Evolutionary conservation across 2,888 invertebrate species (phyloP), one percentile per base, ranked within the genome.

Genomic region (Theristus sp.): DNA sequence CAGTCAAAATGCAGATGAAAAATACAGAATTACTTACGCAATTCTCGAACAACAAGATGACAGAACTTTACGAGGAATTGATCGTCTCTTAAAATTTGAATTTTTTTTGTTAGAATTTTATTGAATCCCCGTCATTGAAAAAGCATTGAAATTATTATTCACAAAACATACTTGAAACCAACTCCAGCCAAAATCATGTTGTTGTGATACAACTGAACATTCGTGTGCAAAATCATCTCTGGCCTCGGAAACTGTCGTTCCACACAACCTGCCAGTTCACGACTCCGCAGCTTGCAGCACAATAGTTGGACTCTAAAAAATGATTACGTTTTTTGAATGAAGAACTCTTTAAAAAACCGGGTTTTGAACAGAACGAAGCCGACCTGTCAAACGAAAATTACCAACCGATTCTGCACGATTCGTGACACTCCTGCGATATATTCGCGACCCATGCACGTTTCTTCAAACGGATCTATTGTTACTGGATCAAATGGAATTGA

Each of bases 351-450:
- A 38, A 13, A 38, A 17, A 38, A 38, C 10, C 38, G 38, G 38
- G 6, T 38, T 38, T 38, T 38, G 38, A 38, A 38, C 38, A 38
- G 38, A 6, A 6, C 10, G 38, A 6, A 6, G 17, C 38, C 6
- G 38, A 17, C 17, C 17, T 38, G 10, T 38, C 38, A 38, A 38
- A 17, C n/a, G n/a, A n/a, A n/a, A n/a, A n/a, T n/a, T n/a, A n/a
- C 60, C 27, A 55, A 68, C 71, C 67, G 67, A 3, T 70, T 70
- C 52, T 67, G 69, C 3, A 67, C 65, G 24, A 72, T 62, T 56
- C 72, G 60, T 10, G 68, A 68, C 60, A 72, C 67, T 47, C 72
- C 70, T n/a, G 72, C 70, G 55, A 72, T 29, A 60, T 72, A 72
- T 62, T 72, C 71, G 28, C 70, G 58, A 26, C 3, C 3, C 38